Evolutionary conservation across 2,113 vertebrate genomes (phyloP).

Genomic region (Archocentrus centrarchus): DNA sequence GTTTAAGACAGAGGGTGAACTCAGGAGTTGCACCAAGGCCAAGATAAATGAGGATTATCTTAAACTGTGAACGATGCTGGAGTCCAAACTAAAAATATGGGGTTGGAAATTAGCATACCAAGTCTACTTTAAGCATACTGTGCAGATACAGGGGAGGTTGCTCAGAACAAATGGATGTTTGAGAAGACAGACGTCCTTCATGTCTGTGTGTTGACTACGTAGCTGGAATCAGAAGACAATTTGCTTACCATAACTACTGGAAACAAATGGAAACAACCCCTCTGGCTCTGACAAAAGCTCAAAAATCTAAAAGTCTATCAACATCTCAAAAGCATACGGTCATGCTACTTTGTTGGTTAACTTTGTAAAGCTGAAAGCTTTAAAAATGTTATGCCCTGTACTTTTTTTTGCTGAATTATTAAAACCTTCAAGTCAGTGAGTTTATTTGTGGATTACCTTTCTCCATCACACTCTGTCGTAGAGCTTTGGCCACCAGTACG

Average conservation of each 20-base stretch:
- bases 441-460: constrained; percentile 80
- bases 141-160: background rate
- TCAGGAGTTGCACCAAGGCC: background rate
- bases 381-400: background rate
- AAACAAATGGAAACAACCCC: background rate
- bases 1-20: background rate
- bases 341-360: background rate
- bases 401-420: background rate
- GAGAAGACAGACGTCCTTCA: background rate
- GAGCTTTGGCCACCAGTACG: constrained; percentile 88
- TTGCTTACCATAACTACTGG: background rate
- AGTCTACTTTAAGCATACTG: background rate
- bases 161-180: background rate
- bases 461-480: constrained; percentile 87
- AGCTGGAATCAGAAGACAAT: background rate
- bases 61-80: background rate
- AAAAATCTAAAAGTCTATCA: background rate
- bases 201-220: background rate
- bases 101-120: background rate
- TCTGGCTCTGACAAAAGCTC: background rate
- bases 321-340: background rate
- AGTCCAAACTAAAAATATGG: background rate
- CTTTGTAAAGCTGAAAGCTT: background rate
- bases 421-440: background rate
- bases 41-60: background rate